Conservation (phyloP, 2,113 vertebrate genomes). For the Podocnemis expansa region DNA sequence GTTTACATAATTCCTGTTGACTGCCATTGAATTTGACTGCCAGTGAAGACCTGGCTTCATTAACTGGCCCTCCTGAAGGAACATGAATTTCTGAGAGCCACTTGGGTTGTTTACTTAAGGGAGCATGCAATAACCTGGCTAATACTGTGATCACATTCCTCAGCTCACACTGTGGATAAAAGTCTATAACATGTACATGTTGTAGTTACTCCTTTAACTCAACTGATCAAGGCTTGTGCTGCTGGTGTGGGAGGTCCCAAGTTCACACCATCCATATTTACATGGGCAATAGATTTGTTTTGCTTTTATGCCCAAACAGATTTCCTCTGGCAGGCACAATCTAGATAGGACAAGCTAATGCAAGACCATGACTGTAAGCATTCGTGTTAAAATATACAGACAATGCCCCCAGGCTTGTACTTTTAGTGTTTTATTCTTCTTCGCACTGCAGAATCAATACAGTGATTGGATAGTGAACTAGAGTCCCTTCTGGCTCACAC, state of each 20-base stretch:
- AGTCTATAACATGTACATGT: neutral
- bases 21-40: too few species aligned
- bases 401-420: neutral
- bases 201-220: neutral
- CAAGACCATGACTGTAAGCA: neutral
- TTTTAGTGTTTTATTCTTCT: neutral
- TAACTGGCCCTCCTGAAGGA: neutral
- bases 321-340: neutral
- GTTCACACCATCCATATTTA: neutral
- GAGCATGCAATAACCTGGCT: constrained; percentile 1
- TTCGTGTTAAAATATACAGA: neutral
- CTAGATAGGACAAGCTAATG: neutral
- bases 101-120: constrained; percentile 31
- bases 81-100: constrained; percentile 35
- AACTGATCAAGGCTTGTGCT: neutral
- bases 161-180: neutral
- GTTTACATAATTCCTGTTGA: too few species aligned
- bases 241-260: neutral
- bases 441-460: neutral
- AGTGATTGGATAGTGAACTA: neutral
- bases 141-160: neutral
- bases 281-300: fast-evolving
- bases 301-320: neutral
- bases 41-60: neutral
- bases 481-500: neutral